phyloP scores from a whole-genome alignment of 1,140 invertebrate genomes.

The Conus betulinus region DNA sequence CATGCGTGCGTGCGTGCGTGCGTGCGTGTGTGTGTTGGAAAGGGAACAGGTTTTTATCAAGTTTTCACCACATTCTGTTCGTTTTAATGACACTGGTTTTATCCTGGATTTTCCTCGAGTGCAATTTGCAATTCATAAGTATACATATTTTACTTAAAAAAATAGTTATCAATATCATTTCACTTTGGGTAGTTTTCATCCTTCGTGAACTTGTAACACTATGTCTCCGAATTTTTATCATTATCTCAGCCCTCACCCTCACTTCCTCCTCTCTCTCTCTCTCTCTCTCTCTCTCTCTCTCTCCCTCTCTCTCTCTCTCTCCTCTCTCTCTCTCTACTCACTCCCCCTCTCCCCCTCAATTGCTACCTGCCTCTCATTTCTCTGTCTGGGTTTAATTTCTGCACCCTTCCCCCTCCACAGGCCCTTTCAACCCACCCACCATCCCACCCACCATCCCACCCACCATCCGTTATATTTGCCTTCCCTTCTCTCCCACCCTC shows the following conservation, averaged over 20 bases:
- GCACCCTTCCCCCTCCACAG: neutral
- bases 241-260: neutral
- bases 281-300: conserved; percentile 19
- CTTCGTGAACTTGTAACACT: neutral
- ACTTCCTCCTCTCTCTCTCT: conserved; percentile 15
- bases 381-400: neutral
- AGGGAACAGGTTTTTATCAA: neutral
- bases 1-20: neutral
- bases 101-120: neutral
- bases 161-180: neutral
- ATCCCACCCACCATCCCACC: too few relatives aligned
- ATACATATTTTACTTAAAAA: neutral
- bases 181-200: neutral
- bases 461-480: neutral
- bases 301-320: conserved; percentile 23
- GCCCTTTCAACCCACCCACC: too few relatives aligned
- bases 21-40: neutral
- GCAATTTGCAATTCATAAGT: neutral
- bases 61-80: neutral
- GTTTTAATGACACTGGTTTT: too few relatives aligned
- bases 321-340: neutral
- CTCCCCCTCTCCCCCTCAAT: neutral
- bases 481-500: neutral
- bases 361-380: neutral
- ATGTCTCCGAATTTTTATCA: neutral